Evolutionary conservation across 2,113 vertebrate genomes (phyloP).

Genomic region (Aegithalos caudatus): DNA sequence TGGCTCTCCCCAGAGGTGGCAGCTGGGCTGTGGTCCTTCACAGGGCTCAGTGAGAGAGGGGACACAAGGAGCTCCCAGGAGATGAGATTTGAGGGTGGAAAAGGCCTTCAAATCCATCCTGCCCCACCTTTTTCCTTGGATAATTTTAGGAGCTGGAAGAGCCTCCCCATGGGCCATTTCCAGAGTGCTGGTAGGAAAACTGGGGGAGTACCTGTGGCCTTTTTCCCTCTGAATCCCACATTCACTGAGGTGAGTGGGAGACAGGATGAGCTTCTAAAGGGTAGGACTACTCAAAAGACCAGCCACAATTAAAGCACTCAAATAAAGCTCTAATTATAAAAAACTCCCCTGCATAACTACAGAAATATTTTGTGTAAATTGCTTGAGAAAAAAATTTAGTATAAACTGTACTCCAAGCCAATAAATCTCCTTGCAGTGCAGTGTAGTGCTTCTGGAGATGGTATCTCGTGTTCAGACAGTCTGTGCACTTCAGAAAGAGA

Average conservation of each 20-base stretch:
- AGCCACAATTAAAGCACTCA: conserved; percentile 3
- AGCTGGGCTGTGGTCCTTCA: background rate
- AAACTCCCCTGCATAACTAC: background rate
- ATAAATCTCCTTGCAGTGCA: background rate
- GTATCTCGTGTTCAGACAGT: background rate
- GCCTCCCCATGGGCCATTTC: background rate
- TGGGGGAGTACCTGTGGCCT: background rate
- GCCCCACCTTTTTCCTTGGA: background rate
- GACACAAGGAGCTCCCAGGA: background rate
- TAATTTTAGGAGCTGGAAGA: background rate
- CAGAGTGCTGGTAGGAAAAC: background rate
- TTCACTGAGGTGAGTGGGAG: background rate
- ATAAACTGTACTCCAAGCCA: conserved; percentile 30
- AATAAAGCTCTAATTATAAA: conserved; percentile 35
- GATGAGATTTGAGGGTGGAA: background rate
- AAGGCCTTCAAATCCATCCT: background rate
- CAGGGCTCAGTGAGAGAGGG: rapidly evolving
- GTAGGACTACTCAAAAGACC: background rate
- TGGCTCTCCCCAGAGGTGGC: background rate
- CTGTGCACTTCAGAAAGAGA: conserved; percentile 9
- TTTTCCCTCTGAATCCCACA: background rate
- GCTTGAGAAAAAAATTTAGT: background rate
- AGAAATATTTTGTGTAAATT: conserved; percentile 61
- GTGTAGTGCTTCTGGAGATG: background rate
- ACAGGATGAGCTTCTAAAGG: background rate